These are phyloP conservation scores for Plebejus anna DNA, from an alignment of 2,888 invertebrate genomes.

Conservation along the genomic window DNA sequence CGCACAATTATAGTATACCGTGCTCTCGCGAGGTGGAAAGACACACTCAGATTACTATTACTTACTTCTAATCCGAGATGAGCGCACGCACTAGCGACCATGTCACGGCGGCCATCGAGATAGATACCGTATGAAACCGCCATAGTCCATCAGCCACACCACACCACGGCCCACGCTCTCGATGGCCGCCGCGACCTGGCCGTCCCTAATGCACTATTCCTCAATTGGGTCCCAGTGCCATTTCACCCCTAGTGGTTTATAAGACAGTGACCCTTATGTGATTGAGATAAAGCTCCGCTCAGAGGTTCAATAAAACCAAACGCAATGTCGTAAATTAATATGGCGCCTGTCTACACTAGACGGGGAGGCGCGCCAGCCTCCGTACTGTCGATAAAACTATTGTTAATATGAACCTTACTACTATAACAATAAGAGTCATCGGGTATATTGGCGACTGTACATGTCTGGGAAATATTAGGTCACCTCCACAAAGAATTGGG, in stretches of 20 bases:
- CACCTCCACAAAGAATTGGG: slow-evolving; percentile 2
- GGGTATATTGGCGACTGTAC: not conserved
- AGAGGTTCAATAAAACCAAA: not conserved
- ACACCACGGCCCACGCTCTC: too few species aligned
- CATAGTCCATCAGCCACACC: too few species aligned
- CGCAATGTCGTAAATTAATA: not conserved
- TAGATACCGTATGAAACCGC: too few species aligned
- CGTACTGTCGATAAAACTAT: not conserved
- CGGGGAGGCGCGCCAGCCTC: not conserved
- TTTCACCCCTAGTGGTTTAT: not conserved
- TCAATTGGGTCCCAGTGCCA: not conserved
- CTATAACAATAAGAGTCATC: not conserved
- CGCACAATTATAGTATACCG: too few species aligned
- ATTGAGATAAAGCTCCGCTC: not conserved
- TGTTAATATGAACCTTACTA: not conserved
- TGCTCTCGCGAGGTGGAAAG: too few species aligned
- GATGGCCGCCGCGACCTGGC: too few species aligned
- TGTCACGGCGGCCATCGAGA: too few species aligned
- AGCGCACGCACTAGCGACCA: too few species aligned
- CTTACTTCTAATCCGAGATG: too few species aligned
- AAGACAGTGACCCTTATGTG: not conserved
- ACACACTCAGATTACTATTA: too few species aligned
- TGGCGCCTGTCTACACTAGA: not conserved
- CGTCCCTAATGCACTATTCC: too few species aligned
- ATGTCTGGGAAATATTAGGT: slow-evolving; percentile 16